Conservation (phyloP, 2,888 invertebrate species). For the Euzophera pinguis region DNA sequence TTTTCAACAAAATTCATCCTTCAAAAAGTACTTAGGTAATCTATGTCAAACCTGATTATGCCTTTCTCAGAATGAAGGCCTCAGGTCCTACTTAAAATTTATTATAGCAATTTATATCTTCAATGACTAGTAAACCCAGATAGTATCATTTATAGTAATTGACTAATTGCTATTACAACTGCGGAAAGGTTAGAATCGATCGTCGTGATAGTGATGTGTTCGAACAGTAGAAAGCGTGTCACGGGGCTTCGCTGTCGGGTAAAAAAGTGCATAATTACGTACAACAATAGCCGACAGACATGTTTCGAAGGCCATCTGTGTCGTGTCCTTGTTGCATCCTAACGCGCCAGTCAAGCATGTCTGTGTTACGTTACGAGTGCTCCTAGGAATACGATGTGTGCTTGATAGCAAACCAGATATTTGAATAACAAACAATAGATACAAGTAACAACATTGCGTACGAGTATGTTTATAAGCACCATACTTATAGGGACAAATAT, state of each 20-base stretch:
- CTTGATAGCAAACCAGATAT: background rate
- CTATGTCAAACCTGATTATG: too few species aligned
- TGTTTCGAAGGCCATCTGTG: constrained; percentile 47
- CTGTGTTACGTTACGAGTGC: constrained; percentile 25
- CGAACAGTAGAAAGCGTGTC: constrained; percentile 63
- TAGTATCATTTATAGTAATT: background rate
- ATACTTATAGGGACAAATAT: too few species aligned
- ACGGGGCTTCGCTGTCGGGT: constrained; percentile 44
- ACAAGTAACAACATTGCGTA: too few species aligned
- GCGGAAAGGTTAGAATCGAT: constrained; percentile 20
- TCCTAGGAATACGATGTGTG: constrained; percentile 17
- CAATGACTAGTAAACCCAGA: too few species aligned
- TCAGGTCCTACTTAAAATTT: too few species aligned
- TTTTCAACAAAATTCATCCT: too few species aligned
- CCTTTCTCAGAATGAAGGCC: too few species aligned
- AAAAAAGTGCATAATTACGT: constrained; percentile 57
- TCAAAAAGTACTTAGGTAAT: too few species aligned
- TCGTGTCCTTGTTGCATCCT: constrained; percentile 47
- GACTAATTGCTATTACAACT: constrained; percentile 16
- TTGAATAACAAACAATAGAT: background rate
- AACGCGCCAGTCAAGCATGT: constrained; percentile 35
- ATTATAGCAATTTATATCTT: too few species aligned
- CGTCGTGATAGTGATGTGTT: constrained; percentile 26
- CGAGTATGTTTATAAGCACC: too few species aligned
- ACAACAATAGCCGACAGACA: constrained; percentile 48